Base-by-base conservation (phyloP, 2,113 vertebrate genomes). In the Puntigrus tetrazona region DNA sequence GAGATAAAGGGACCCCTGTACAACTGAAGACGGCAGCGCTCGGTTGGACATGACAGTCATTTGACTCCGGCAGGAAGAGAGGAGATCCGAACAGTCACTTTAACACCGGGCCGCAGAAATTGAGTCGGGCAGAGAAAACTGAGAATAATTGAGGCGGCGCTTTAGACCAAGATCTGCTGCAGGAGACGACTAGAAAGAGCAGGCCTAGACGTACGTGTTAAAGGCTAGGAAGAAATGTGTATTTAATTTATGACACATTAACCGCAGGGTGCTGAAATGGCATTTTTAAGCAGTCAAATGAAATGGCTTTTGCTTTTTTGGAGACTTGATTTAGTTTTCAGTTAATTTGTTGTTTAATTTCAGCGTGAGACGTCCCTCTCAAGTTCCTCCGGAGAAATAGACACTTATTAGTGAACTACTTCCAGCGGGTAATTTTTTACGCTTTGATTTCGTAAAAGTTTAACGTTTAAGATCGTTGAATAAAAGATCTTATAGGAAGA, bases 41-140 rank as follows among this genome's bases (percentile, higher is more conserved):
- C 78, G 0, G 61, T 31, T 34, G 78, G 78, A 67, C 41, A 45
- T 67, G 78, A 80, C 78, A 80, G 59, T 80, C 78, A 80, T 80
- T 80, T 80, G 78, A 80, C 59, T 80, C 78, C 61, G 34, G 41
- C 61, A 2, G 59, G 14, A 80, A 29, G 27, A 57, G 41, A 14
- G 38, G 29, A 43, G 22, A 43, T 65, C 25, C 36, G n/a, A 61
- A 20, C 45, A 77, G 74, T 55, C 47, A 57, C 50, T 81, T 81
- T 67, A 43, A 67, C 59, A 50, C 14, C 59, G 3, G 61, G 4
- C 52, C 2, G n/a, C 10, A 7, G 76, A 59, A 25, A 78, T 38
- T 57, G 31, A 20, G 47, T 50, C 47, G 16, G 47, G 20, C 1
- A 5, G 76, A 41, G 34, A 41, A 57, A 78, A n/a, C 10, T 7